Evolutionary conservation across 1,140 invertebrate genomes (phyloP).

Genomic region (Bombus affinis): DNA sequence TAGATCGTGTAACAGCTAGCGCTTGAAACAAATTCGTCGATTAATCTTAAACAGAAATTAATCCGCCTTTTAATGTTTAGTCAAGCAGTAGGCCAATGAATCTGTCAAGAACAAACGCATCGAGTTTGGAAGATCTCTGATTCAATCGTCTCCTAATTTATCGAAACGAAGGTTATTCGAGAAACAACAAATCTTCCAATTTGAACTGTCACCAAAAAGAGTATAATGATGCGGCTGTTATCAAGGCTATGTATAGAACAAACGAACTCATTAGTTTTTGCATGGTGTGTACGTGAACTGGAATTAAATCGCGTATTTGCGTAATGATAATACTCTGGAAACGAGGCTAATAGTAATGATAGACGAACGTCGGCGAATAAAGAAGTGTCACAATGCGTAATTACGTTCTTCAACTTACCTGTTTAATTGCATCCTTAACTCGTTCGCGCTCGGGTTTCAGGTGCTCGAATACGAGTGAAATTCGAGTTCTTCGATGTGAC

Average conservation of each 20-base stretch:
- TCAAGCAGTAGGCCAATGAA: background rate
- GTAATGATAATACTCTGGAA: conserved; percentile 13
- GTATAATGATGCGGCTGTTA: background rate
- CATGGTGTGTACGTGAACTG: background rate
- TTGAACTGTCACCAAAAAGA: background rate
- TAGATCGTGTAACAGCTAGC: background rate
- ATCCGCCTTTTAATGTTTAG: too few species aligned
- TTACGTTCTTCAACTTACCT: background rate
- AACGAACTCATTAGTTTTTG: background rate
- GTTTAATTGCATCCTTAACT: background rate
- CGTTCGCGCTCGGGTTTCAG: background rate
- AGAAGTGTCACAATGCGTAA: conserved; percentile 38
- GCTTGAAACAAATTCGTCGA: background rate
- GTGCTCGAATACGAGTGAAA: background rate
- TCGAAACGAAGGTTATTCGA: conserved; percentile 1
- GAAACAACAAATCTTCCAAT: conserved; percentile 6
- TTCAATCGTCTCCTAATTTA: conserved; percentile 15
- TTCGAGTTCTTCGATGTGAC: background rate
- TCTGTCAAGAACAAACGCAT: background rate
- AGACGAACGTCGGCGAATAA: background rate
- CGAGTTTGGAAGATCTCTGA: background rate
- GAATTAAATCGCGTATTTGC: conserved; percentile 16
- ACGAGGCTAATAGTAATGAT: conserved; percentile 23
- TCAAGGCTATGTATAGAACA: conserved; percentile 6
- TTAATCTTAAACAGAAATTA: background rate